Conservation (phyloP, 2,888 invertebrate species). For the Schizaphis graminum region DNA sequence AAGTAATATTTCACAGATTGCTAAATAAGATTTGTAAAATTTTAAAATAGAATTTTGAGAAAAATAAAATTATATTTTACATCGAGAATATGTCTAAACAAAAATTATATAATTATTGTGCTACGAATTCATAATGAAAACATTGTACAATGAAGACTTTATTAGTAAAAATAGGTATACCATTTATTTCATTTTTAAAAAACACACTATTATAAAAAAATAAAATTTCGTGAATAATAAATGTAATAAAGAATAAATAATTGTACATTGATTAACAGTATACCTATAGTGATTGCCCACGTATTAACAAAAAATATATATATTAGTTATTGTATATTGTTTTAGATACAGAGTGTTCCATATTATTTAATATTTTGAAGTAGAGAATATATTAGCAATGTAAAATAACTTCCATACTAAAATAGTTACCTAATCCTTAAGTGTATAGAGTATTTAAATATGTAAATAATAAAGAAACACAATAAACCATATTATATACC, state of each 20-base stretch:
- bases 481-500: neutral
- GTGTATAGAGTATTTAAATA: neutral
- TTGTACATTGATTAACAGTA: neutral
- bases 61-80: neutral
- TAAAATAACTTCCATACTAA: neutral
- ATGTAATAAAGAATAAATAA: neutral
- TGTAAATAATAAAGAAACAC: neutral
- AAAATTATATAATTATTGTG: neutral
- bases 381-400: neutral
- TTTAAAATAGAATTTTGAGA: neutral
- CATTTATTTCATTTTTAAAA: neutral
- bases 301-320: neutral
- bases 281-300: neutral
- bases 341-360: neutral
- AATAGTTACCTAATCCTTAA: neutral
- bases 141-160: neutral
- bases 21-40: neutral
- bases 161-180: neutral
- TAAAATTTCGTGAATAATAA: neutral
- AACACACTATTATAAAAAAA: neutral
- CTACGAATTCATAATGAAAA: neutral
- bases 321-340: neutral
- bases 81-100: neutral
- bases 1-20: neutral
- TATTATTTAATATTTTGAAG: neutral